A percentile compares a stretch with the other conserved stretches of the same genome.
These are phyloP conservation scores for Octopus sinensis DNA, from an alignment of 1,140 invertebrate genomes.

Conservation along the genomic window DNA sequence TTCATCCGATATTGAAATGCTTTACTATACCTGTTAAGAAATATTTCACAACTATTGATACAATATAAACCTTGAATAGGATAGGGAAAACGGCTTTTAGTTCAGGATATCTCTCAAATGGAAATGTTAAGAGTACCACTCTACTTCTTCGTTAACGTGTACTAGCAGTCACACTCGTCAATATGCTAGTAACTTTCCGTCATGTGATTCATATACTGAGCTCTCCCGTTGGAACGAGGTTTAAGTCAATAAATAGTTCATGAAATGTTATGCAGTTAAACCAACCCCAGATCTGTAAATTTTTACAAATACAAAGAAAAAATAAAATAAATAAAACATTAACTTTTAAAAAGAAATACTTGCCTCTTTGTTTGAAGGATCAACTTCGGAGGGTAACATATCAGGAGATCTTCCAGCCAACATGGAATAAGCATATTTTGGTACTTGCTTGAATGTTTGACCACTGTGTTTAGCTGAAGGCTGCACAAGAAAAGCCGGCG, in stretches of 20 bases:
- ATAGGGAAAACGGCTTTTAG: too few relatives aligned
- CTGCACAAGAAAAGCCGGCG: constrained; percentile 22
- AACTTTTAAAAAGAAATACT: constrained; percentile 11
- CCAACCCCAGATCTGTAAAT: neutral
- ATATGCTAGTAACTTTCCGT: neutral
- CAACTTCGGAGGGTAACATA: constrained; percentile 75
- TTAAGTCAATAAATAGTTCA: neutral
- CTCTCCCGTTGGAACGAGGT: neutral
- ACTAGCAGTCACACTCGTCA: neutral
- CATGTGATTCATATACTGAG: neutral
- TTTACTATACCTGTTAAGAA: too few relatives aligned
- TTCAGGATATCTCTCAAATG: too few relatives aligned
- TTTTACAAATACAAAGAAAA: neutral
- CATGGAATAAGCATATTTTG: constrained; percentile 63
- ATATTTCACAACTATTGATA: too few relatives aligned
- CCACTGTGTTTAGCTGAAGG: constrained; percentile 32
- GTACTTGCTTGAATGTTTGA: constrained; percentile 43
- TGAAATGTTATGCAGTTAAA: neutral
- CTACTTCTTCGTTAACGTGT: too few relatives aligned
- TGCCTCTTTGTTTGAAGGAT: constrained; percentile 81
- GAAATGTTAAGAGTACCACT: too few relatives aligned
- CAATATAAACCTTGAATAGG: too few relatives aligned
- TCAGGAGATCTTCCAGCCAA: constrained; percentile 68
- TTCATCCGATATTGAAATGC: too few relatives aligned
- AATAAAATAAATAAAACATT: neutral